Base-by-base conservation (phyloP, 2,888 invertebrate species). In the Lissonota sp. region DNA sequence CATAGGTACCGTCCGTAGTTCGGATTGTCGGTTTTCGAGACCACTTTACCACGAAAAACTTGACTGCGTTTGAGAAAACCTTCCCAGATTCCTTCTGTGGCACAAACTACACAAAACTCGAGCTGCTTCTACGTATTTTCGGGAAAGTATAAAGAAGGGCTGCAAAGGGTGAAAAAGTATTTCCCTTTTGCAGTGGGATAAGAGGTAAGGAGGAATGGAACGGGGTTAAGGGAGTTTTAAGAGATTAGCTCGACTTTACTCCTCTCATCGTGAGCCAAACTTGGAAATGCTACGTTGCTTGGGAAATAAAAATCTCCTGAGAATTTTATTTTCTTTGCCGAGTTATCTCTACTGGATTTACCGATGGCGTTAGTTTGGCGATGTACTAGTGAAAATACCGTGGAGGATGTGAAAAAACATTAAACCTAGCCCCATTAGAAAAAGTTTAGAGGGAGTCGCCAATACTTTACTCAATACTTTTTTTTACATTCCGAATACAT, bases 171-270 rank as follows among this genome's bases (percentile, higher is more conserved):
- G 26, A 55, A 73, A 82, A 81, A 83, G 83, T 76, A 78, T 76
- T 72, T 39, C 67, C 49, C 57, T 64, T 37, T 46, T 7, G 37
- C 37, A 66, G 26, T 37, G 49, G 46, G 73, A 58, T 42, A 16
- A 66, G 64, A 71, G 63, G 40, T 3, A 55, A 62, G 26, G 51
- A 53, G 51, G 12, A 58, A 67, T 62, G 63, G 72, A 40, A 57
- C 62, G 58, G 76, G 83, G 83, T 83, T 83, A 84, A 80, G 76
- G 70, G 80, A 85, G 83, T 85, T 84, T 81, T 62, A 70, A 71
- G 78, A 84, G 83, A 84, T 84, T 85, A 81, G 82, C 80, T 84
- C 79, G 72, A 79, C 82, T 77, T 75, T 63, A 71, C 75, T 63
- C 62, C 58, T 51, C 57, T 71, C 80, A 53, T 73, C 74, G 53